Base-by-base conservation (phyloP, 2,113 vertebrate species). In the Phocoena phocoena region DNA sequence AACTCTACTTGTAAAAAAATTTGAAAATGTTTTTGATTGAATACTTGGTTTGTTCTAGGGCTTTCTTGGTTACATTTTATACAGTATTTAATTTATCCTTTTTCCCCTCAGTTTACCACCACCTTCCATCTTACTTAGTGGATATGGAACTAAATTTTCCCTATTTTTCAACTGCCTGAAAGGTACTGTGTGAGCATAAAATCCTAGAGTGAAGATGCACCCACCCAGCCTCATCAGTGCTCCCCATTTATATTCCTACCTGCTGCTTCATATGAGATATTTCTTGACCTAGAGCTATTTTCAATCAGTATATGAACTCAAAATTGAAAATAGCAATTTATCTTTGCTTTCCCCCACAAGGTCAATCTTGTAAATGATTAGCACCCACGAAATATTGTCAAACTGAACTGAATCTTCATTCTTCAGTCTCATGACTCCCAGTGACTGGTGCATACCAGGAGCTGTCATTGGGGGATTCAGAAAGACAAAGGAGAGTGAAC, bases 201-300 rank as follows among this genome's bases (percentile, higher is more conserved):
- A 44, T 47, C 23, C 36, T 60, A 12, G 71, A 8, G 13, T n/a
- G 21, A 71, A 2, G 20, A 26, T 0, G 10, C 33, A 1, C 14
- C 1, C n/a, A 23, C 8, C 33, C n/a, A 58, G 53, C 3, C 15
- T 60, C 62, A 5, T 18, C 23, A 1, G 0, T 3, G 11, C 6
- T 60, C 14, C 6, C 12, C 38, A 83, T 2, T 55, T 26, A 2
- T 33, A 47, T 79, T 8, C 38, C 20, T 20, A n/a, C 26, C 36
- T 21, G 2, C 13, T 31, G 4, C 6, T 36, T 81, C 74, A 50
- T 15, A 10, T 62, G 3, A 33, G 8, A 14, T 31, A 63, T 26
- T 62, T 26, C 21, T 77, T 23, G 28, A 14, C 50, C 5, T 94
- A 3, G 1, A 62, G 31, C 50, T 68, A 55, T 53, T 31, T 68